These are phyloP conservation scores for Sarcophaga carnaria DNA, from an alignment of 2,888 invertebrate species.

Conservation along the genomic window DNA sequence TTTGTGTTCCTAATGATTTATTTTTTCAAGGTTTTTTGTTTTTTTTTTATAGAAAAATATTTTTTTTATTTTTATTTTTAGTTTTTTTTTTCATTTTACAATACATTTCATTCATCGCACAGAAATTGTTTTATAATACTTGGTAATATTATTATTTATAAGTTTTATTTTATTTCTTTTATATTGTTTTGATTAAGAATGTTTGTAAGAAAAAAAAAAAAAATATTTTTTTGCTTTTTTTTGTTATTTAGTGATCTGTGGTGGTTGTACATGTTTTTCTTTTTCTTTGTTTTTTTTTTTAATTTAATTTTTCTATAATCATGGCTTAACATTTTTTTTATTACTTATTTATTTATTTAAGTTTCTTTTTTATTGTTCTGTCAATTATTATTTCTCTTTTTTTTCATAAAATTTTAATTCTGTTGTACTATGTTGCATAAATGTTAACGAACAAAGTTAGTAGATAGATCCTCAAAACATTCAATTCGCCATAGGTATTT, in stretches of 20 bases:
- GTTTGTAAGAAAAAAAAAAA: constrained; percentile 9
- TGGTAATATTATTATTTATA: background rate
- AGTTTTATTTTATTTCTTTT: constrained; percentile 4
- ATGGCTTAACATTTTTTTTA: constrained; percentile 42
- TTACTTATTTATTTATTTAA: background rate
- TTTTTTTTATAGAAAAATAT: constrained; percentile 15
- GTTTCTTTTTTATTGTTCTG: constrained; percentile 50
- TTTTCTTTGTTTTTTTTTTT: background rate
- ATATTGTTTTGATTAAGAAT: background rate
- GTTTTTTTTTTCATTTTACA: constrained; percentile 46
- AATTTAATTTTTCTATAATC: constrained; percentile 26
- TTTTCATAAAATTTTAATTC: background rate
- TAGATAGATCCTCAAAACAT: no score
- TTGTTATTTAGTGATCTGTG: background rate
- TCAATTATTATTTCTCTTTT: constrained; percentile 38
- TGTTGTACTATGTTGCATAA: background rate
- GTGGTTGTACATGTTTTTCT: constrained; percentile 9
- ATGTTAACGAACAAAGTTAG: no score
- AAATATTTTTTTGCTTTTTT: constrained; percentile 3
- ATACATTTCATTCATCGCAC: constrained; percentile 5
- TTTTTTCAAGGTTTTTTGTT: constrained; percentile 9
- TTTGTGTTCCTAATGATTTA: background rate
- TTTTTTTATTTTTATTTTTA: constrained; percentile 32
- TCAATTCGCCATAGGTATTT: no score
- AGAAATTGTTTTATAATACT: background rate